Base-by-base conservation (phyloP, 2,113 vertebrate genomes). In the Cynopterus brachyotis region DNA sequence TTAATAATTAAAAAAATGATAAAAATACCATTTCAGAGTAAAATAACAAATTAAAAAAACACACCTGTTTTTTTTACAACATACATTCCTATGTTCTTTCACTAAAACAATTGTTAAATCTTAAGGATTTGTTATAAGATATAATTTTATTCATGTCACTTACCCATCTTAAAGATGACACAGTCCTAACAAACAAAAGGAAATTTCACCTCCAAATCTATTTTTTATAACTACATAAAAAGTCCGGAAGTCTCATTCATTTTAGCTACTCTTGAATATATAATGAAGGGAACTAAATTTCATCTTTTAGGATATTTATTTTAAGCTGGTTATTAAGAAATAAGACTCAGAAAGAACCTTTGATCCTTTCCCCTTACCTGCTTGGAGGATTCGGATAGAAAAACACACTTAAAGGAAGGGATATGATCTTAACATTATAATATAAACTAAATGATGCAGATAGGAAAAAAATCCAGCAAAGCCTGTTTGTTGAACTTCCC, bases 161-260 rank as follows among this genome's bases (percentile, higher is more conserved):
- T 64, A 96, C 47, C 11, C 20, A 88, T 81, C 19, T n/a, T 88
- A 90, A 69, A 50, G 22, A 55, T 80, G n/a, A 32, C 75, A 73
- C n/a, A 64, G 70, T 75, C 30, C 89, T 87, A 88, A 81, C 26
- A 91, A 69, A 86, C 17, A 82, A 66, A 82, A 93, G 70, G 32
- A 89, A 92, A 91, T 92, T 86, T 92, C 11, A 95, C 20, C 24
- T 87, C 42, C 28, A 87, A 84, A 90, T 82, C 35, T 95, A 59
- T 83, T 95, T 95, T 84, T 80, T 32, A 9, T 76, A 88, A 93
- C 42, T 88, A 87, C 2, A 69, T 62, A 88, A 89, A 89, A 96
- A 69, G 15, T 92, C 9, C 64, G 35, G 22, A 62, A 37, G 35
- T 19, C 4, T 24, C 26, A 85, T 75, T 94, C n/a, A 92, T 79